phyloP scores from a whole-genome alignment of 2,113 vertebrate genomes.

The Hymenochirus boettgeri region DNA sequence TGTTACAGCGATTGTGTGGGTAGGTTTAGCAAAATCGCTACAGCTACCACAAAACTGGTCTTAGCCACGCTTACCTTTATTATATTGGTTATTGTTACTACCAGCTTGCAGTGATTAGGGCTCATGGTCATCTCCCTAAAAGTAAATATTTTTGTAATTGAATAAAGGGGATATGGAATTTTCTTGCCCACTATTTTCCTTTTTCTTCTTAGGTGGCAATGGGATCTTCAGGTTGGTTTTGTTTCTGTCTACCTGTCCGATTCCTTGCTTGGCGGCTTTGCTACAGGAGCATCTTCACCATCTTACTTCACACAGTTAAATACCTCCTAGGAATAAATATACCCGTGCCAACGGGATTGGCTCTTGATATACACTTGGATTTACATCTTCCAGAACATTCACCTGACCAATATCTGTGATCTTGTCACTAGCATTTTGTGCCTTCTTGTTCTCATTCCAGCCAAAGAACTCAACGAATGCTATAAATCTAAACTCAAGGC shows the following conservation, averaged over 20 bases:
- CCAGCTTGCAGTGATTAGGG: too few species aligned
- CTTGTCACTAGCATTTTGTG: conserved; percentile 86
- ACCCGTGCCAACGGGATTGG: conserved; percentile 78
- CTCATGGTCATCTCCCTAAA: too few species aligned
- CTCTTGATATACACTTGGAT: conserved; percentile 82
- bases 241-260: conserved; percentile 93
- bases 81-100: too few species aligned
- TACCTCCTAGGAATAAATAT: conserved; percentile 86
- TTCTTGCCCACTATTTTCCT: too few species aligned
- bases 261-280: conserved; percentile 89
- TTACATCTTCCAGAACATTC: conserved; percentile 72
- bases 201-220: conserved; percentile 67
- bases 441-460: conserved; percentile 81
- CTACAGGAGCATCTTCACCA: conserved; percentile 93
- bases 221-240: conserved; percentile 93
- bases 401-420: conserved; percentile 82
- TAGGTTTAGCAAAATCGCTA: too few species aligned
- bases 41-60: too few species aligned
- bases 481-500: conserved; percentile 87
- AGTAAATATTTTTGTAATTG: too few species aligned
- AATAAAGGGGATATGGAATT: too few species aligned
- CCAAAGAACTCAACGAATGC: conserved; percentile 86
- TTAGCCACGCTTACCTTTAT: too few species aligned
- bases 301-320: conserved; percentile 93
- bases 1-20: too few species aligned